Evolutionary conservation across 2,888 invertebrate species (phyloP), one percentile per base, ranked within the genome.

Genomic region (Tuberolachnus salignus): DNA sequence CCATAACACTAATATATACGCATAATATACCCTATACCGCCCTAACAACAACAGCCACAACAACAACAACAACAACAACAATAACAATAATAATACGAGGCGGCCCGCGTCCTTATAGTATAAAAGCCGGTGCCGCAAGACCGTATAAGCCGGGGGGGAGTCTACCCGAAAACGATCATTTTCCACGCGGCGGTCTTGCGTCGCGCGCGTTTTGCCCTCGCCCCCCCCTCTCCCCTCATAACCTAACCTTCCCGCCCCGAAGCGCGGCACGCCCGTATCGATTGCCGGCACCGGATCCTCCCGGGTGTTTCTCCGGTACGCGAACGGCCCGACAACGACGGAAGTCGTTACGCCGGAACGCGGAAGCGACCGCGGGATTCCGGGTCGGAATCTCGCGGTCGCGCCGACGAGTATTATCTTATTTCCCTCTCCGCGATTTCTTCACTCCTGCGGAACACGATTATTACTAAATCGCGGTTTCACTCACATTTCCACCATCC

Each of bases 341-440:
- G 73, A 73, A 63, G 73, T 73, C 42, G 51, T 51, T 63, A 13
- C 16, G 11, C 51, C 51, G 63, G 16, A 21, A 73, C 21, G 11
- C 42, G 73, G 42, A 72, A 73, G 63, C 51, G 34, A 14, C 1
- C 34, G 8, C 16, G 14, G 10, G 34, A 13, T 1, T 34, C 34
- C 34, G 34, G 34, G 34, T 34, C 34, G 34, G 26, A 14, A 14
- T 55, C 14, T 34, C 34, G 34, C 46, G 46, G 10, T 13, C 46
- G 46, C 19, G 19, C 53, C 19, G 19, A 19, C 6, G 6, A 46
- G 4, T 21, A 10, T 11, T 19, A 21, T 55, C 21, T 1, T 21
- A 8, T 55, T 57, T 3, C 2, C 23, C 44, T 44, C 44, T 44
- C 10, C 44, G 44, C 10, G 44, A 44, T 13, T 59, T 59, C 23